Conservation (phyloP, 2,797 vertebrate species). For the Meda fulgida region DNA sequence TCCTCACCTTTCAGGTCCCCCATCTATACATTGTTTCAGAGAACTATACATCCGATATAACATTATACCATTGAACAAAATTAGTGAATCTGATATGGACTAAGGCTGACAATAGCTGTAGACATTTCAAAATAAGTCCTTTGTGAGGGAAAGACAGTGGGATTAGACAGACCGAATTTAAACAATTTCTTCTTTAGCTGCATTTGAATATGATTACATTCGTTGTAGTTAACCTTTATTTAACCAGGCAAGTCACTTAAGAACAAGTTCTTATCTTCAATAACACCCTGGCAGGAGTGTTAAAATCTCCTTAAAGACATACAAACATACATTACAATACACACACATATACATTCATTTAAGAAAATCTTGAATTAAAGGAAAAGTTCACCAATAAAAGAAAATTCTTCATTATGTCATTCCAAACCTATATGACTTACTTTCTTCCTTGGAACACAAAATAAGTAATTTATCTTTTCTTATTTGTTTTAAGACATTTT, state of each 20-base stretch:
- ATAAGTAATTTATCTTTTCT: too few species aligned
- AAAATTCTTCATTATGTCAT: neutral
- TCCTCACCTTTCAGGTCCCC: neutral
- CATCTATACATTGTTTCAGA: constrained; percentile 3
- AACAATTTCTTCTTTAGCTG: neutral
- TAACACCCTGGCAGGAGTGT: too few species aligned
- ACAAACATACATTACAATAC: too few species aligned
- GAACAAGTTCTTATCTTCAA: too few species aligned
- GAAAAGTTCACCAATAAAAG: neutral
- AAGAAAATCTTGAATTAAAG: neutral
- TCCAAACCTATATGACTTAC: neutral
- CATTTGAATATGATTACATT: neutral
- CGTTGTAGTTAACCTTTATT: too few species aligned
- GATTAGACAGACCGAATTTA: neutral
- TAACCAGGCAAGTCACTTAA: too few species aligned
- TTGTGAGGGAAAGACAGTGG: neutral
- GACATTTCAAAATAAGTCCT: neutral
- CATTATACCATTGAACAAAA: constrained; percentile 9
- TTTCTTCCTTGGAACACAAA: neutral
- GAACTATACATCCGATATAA: neutral
- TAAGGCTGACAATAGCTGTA: neutral
- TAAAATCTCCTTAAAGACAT: too few species aligned
- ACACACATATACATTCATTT: too few species aligned
- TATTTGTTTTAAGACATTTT: neutral
- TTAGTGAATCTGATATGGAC: constrained; percentile 2